These are phyloP conservation scores for Falcunculus frontatus DNA, from an alignment of 2,113 vertebrate species.

Conservation along the genomic window DNA sequence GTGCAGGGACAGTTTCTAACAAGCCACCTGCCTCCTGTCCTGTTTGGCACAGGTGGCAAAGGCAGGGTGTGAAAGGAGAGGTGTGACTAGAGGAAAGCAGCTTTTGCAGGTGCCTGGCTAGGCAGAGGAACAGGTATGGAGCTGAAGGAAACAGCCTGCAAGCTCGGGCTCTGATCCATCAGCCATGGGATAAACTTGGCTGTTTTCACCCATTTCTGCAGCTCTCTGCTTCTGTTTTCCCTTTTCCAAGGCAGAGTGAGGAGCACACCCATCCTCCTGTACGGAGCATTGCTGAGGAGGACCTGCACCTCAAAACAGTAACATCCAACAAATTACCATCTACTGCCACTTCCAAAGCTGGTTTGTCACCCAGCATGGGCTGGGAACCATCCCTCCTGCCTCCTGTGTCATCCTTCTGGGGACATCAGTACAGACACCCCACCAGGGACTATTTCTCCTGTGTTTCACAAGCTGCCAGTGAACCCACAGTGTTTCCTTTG, in stretches of 20 bases:
- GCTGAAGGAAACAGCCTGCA: neutral
- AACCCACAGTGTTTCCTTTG: neutral
- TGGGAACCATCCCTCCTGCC: neutral
- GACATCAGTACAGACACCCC: neutral
- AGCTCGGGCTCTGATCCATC: neutral
- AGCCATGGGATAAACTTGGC: neutral
- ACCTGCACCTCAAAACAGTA: neutral
- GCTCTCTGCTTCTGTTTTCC: neutral
- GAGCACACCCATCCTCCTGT: neutral
- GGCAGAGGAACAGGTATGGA: neutral
- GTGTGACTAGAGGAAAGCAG: neutral
- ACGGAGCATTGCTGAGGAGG: neutral
- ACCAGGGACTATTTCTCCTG: neutral
- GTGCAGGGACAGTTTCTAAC: neutral
- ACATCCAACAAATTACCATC: neutral
- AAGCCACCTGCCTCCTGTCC: neutral
- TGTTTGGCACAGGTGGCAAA: neutral
- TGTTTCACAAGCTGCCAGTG: neutral
- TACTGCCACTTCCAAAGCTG: neutral
- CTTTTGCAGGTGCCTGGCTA: neutral
- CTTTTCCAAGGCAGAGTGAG: neutral
- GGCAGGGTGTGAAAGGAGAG: neutral
- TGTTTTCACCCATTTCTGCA: neutral
- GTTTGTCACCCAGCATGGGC: neutral
- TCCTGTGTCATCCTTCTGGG: neutral